Evolutionary conservation across 2,797 vertebrate species (phyloP), one percentile per base, ranked within the genome.

Genomic region (Apogon talboti): DNA sequence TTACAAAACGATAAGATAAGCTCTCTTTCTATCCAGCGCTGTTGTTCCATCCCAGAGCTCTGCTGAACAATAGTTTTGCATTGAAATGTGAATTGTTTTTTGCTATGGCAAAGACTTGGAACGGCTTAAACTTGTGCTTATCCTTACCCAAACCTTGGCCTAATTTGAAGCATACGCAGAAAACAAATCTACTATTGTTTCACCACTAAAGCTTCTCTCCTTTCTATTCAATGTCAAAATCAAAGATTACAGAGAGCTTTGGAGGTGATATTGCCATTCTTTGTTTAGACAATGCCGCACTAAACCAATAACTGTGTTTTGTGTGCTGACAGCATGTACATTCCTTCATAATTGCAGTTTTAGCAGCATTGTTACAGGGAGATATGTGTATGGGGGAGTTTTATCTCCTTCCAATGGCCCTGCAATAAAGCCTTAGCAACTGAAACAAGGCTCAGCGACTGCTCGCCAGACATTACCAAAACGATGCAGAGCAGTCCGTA

Each of bases 101-200:
- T 37, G 66, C 83, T 54, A 69, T 80, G 68, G 74, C 55, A 63
- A 84, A 86, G 84, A 87, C 77, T 85, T 79, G 78, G 80, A 70
- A 57, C 87, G 78, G 89, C 89, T 93, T 90, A 85, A 84, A 92
- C 79, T 82, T 83, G 54, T 86, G 86, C 91, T 93, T 89, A 91
- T 92, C 87, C 89, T 73, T 71, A 84, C 71, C 82, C 81, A 91
- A 92, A 91, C 89, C 87, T 66, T 87, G 90, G 91, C 89, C 89
- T 86, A 88, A 92, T 91, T 89, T 88, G 79, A 90, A 78, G 80
- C 83, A 76, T 86, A 90, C 41, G 84, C 87, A 58, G 74, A 78
- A 85, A 86, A 91, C 92, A 93, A 93, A 92, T 87, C 86, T 78
- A 71, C 79, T 76, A 91, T 94, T 93, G 90, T 93, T 85, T 80